Base-by-base conservation (phyloP, 64 coral and sea anemone species). In the Stichodactyla mertensii region DNA sequence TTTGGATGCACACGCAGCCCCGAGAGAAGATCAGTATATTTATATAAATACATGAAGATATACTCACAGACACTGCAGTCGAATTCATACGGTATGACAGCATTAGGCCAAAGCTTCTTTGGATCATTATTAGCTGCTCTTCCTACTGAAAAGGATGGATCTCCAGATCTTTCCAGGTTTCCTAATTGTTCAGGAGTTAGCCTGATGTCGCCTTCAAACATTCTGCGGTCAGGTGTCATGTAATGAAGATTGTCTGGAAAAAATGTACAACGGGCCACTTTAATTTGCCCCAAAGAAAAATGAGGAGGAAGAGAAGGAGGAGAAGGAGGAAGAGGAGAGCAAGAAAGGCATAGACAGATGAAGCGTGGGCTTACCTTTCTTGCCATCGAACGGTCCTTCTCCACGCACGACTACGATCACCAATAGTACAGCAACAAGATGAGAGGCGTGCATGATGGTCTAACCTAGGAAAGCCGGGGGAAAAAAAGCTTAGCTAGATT, bases 51-150 rank as follows among this genome's bases (percentile, higher is more conserved):
- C 36, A 45, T 45, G 36, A 45, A 45, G 36, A 45, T 45, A 45
- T 45, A 92, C 94, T 96, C 9, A 96, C 94, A 88, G 1, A 96
- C 91, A 77, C 94, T 96, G 52, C 91, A 96, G 51, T 96, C 94
- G 55, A 96, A 92, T 84, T 96, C 94, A 22, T 96, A 96, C 66
- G 91, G 92, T 8, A 96, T 92, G 6, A 96, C 86, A 14, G 86
- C 91, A 51, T 90, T 88, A 11, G 90, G 90, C 94, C 94, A 96
- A n/a, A 92, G 91, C 11, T 92, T 87, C 71, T 92, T 93, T 23
- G 87, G 74, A 19, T 89, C 88, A 52, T 89, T 93, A 7, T 87
- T 96, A 12, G 94, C 94, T 14, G 94, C 94, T 18, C 91, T 88
- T 78, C 82, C 56, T 5, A 55, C 10, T 7, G 13, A 23, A 24